Percentiles rank a stretch among this genome's conserved stretches.
Conservation (phyloP, 1,140 invertebrate genomes). For the Eufriesea mexicana region DNA sequence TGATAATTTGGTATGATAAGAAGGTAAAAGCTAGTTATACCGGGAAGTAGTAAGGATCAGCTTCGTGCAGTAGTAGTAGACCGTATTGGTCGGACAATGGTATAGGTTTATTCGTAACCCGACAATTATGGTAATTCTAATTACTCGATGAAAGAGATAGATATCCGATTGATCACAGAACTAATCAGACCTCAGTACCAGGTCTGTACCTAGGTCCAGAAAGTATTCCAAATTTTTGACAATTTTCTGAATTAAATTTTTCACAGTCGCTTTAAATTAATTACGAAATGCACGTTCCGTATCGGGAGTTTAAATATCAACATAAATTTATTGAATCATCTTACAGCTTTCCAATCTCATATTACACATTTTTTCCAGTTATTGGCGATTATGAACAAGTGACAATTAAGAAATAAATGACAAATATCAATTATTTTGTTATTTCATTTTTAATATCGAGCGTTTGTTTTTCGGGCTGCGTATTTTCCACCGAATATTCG, state of each 20-base stretch:
- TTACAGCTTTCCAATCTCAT: too few species aligned
- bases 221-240: too few species aligned
- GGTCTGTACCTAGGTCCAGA: not conserved
- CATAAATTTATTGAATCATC: too few species aligned
- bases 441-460: not conserved
- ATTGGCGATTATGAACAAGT: not conserved
- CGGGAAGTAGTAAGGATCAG: not conserved
- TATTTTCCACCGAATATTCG: not conserved
- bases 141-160: not conserved
- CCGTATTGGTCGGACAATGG: constrained; percentile 15
- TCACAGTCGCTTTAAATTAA: too few species aligned
- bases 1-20: not conserved
- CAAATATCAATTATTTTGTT: not conserved
- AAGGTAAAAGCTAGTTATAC: not conserved
- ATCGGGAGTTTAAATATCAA: too few species aligned
- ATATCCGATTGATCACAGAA: not conserved
- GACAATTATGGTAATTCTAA: not conserved
- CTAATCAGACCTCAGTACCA: too few species aligned
- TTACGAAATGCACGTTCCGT: too few species aligned
- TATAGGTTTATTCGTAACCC: not conserved
- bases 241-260: too few species aligned
- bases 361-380: too few species aligned
- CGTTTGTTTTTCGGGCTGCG: not conserved
- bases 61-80: constrained; percentile 6
- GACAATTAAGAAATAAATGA: not conserved